A percentile compares a stretch with the other conserved stretches of the same genome.
These are phyloP conservation scores for Drosophila greeni DNA, from an alignment of 2,888 invertebrate genomes.

Conservation along the genomic window DNA sequence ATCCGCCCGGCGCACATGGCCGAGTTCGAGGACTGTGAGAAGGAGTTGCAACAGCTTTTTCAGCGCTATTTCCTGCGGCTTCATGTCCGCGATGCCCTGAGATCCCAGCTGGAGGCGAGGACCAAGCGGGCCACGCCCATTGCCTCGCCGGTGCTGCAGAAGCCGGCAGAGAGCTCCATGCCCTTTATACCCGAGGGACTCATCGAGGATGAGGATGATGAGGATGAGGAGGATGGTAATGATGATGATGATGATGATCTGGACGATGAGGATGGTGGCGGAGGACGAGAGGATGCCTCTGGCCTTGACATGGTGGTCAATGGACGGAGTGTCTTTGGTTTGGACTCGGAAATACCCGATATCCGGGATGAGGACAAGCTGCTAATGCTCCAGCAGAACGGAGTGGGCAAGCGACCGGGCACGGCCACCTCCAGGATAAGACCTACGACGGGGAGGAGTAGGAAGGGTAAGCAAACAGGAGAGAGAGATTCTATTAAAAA, in stretches of 20 bases:
- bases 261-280: constrained; percentile 8
- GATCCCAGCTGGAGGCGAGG: constrained; percentile 85
- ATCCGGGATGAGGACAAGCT: constrained; percentile 71
- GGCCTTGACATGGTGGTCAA: constrained; percentile 31
- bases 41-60: constrained; percentile 90
- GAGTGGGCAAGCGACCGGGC: constrained; percentile 59
- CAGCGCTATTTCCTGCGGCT: constrained; percentile 92
- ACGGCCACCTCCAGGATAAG: constrained; percentile 73
- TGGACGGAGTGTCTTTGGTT: constrained; percentile 47
- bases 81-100: constrained; percentile 92
- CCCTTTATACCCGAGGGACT: constrained; percentile 77
- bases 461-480: constrained; percentile 58
- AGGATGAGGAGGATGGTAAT: constrained; percentile 66
- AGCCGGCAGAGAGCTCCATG: constrained; percentile 76
- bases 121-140: constrained; percentile 70
- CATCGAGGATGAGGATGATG: constrained; percentile 70
- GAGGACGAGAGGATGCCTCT: constrained; percentile 28
- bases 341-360: constrained; percentile 74
- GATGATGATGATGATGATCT: constrained; percentile 15
- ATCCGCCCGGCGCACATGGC: constrained; percentile 98
- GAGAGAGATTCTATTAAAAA: no score
- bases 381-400: constrained; percentile 51
- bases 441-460: constrained; percentile 77
- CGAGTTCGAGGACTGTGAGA: constrained; percentile 93
- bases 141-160: constrained; percentile 72